Conservation (phyloP, 2,888 invertebrate species). For the Glaucopsyche alexis region DNA sequence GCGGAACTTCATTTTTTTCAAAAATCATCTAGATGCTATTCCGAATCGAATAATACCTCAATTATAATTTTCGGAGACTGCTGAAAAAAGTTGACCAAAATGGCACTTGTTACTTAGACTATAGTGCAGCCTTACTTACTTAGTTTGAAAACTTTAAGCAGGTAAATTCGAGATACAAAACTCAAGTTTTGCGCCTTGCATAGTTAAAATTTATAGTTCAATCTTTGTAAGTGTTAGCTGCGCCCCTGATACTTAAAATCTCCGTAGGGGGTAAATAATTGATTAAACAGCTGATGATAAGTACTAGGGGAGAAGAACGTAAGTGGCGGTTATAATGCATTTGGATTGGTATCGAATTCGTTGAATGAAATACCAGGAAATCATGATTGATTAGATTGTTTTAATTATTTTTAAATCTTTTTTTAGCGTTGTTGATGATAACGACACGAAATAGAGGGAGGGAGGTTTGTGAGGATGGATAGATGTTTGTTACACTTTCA, state of each 20-base stretch:
- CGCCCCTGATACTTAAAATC: constrained; percentile 9
- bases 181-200: neutral
- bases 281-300: constrained; percentile 18
- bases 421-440: too few relatives aligned
- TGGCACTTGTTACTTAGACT: too few relatives aligned
- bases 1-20: too few relatives aligned
- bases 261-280: constrained; percentile 19
- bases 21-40: too few relatives aligned
- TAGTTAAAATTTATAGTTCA: constrained; percentile 12
- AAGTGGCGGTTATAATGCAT: constrained; percentile 17
- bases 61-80: too few relatives aligned
- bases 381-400: neutral
- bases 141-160: too few relatives aligned
- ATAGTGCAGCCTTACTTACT: too few relatives aligned
- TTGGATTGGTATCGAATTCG: neutral
- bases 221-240: neutral
- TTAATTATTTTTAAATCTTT: neutral
- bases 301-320: constrained; percentile 13
- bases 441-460: too few relatives aligned
- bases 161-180: neutral
- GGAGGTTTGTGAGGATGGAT: too few relatives aligned
- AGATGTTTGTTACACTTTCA: too few relatives aligned
- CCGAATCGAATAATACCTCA: too few relatives aligned
- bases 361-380: constrained; percentile 2
- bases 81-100: too few relatives aligned